Base-by-base conservation (phyloP, 2,888 invertebrate species). In the Podotricha telesiphe region DNA sequence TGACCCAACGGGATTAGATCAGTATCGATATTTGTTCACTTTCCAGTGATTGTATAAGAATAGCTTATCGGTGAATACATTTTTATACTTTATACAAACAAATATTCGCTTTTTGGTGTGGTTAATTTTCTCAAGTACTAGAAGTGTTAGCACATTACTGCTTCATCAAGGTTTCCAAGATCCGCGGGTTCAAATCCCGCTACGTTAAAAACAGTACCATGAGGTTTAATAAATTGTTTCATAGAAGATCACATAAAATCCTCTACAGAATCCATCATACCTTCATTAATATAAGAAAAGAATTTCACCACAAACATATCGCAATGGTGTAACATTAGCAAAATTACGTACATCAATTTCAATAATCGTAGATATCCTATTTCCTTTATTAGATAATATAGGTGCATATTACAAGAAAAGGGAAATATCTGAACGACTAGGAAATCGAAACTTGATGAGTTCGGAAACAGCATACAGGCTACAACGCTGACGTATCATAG, bases 1-100 rank as follows among this genome's bases (percentile, higher is more conserved):
- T 10, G 10, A 28, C 15, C 42, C 58, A 20, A n/a, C 20, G n/a
- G 40, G 42, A 58, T 42, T 42, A 42, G 42, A 42, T 42, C 42
- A 10, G 10, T 40, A 42, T n/a, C 19, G 42, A 58, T 19, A 58
- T 58, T 58, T 42, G 40, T 42, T 58, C 42, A 50, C 20, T 50
- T 50, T 50, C 50, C 50, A 50, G 22, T 50, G 50, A 19, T 19
- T 56, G 17, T 1, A 6, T 40, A 19, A 56, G 19, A 56, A 20
- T 55, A 28, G 2, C n/a, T 58, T 42, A 42, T 42, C 42, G n/a
- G 22, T 42, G 4, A 10, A 15, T n/a, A 58, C 8, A 58, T 42
- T 58, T 58, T 19, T 20, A 20, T 34, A 34, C n/a, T 34, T 58
- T 42, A 0, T 42, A 22, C 4, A n/a, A 10, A 40, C 10, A 8